Conservation (phyloP, 2,797 vertebrate species). For the Vipera ursinii region DNA sequence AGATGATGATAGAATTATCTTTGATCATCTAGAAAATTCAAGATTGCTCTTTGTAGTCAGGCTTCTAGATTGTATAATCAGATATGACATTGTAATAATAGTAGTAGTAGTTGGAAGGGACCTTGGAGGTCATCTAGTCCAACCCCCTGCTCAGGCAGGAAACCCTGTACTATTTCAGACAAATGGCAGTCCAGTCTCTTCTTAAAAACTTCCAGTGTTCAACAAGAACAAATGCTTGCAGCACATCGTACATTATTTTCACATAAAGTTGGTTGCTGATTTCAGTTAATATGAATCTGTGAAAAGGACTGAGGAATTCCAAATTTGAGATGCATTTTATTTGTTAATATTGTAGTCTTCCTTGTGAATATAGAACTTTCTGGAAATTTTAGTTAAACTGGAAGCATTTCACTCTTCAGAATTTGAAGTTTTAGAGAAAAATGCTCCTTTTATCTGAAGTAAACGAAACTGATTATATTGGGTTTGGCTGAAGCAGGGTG, state of each 20-base stretch:
- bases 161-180: no score
- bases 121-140: no score
- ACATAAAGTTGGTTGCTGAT: background rate
- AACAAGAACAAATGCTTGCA: background rate
- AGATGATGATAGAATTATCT: background rate
- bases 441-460: background rate
- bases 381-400: background rate
- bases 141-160: no score
- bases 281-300: background rate
- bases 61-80: background rate
- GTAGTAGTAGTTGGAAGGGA: no score
- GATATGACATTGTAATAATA: background rate
- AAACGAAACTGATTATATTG: background rate
- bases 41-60: background rate
- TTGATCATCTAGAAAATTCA: background rate
- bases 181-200: no score
- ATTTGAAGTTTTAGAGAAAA: background rate
- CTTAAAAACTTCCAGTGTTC: no score
- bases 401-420: background rate
- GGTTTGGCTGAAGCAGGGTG: constrained; percentile 2
- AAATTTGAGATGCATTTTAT: background rate
- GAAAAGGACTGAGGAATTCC: background rate
- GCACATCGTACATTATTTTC: background rate
- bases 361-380: background rate
- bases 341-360: background rate